Evolutionary conservation across 1,140 invertebrate species (phyloP).

Genomic region (Musca vetustissima): DNA sequence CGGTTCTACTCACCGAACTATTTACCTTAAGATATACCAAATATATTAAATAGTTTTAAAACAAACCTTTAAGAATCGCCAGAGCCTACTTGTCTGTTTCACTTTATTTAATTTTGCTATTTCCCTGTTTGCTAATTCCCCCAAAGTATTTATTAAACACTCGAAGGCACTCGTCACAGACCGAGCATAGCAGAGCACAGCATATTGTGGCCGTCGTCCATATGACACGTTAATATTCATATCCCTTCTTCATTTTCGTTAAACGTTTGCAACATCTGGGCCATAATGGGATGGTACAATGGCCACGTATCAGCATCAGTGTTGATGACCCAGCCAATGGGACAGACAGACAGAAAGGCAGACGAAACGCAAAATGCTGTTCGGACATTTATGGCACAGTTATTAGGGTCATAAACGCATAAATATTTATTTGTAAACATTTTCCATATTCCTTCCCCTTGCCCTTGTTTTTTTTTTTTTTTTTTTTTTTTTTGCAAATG

Average conservation of each 20-base stretch:
- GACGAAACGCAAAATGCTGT: not conserved
- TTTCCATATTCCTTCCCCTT: not conserved
- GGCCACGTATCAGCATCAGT: no score
- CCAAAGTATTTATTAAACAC: constrained; percentile 20
- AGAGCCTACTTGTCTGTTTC: no score
- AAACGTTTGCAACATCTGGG: constrained; percentile 19
- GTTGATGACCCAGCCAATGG: no score
- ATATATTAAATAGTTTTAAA: no score
- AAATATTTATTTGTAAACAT: constrained; percentile 25
- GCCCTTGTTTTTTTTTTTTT: not conserved
- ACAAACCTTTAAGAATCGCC: no score
- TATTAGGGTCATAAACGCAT: constrained; percentile 24
- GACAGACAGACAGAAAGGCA: no score
- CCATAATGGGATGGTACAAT: not conserved
- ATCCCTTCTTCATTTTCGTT: constrained; percentile 15
- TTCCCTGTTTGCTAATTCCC: not conserved
- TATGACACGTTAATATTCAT: constrained; percentile 22
- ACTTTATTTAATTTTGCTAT: constrained; percentile 11
- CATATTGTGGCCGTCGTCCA: not conserved
- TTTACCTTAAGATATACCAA: no score
- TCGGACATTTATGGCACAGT: constrained; percentile 19
- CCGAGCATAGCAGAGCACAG: not conserved
- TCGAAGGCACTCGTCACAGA: not conserved
- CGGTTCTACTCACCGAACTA: no score
- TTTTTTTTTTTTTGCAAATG: constrained; percentile 2